Percentiles rank a stretch among this genome's conserved stretches.
phyloP scores from a whole-genome alignment of 2,113 vertebrate genomes.

The Ageneiosus marmoratus region DNA sequence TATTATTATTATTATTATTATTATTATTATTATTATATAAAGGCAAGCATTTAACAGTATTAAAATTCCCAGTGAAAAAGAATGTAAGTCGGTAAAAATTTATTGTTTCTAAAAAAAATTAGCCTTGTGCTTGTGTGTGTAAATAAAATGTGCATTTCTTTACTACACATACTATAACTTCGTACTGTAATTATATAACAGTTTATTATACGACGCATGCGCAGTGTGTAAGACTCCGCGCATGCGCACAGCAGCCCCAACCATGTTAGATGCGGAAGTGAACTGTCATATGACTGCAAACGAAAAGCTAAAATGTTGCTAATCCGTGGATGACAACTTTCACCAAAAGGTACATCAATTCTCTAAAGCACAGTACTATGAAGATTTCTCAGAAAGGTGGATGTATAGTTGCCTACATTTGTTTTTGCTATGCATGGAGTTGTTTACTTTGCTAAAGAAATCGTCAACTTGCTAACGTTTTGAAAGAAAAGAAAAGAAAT shows the following conservation, averaged over 20 bases:
- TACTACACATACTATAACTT: too few species aligned
- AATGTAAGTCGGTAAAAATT: too few species aligned
- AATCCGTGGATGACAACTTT: conserved; percentile 55
- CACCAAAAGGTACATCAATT: conserved; percentile 51
- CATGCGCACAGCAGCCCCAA: background rate
- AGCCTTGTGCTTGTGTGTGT: too few species aligned
- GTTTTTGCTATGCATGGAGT: background rate
- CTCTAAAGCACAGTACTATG: conserved; percentile 41
- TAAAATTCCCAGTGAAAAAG: too few species aligned
- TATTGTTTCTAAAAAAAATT: too few species aligned
- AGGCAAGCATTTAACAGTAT: too few species aligned
- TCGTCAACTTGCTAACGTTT: conserved; percentile 5
- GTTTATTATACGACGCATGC: background rate
- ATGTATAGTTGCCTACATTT: background rate
- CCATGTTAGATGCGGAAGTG: conserved; percentile 62
- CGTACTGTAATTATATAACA: background rate
- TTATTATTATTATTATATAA: too few species aligned
- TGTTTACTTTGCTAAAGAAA: background rate
- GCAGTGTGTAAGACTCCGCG: background rate
- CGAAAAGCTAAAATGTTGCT: conserved; percentile 53
- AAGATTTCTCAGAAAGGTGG: background rate
- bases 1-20: too few species aligned
- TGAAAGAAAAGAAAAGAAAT: background rate
- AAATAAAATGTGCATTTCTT: too few species aligned
- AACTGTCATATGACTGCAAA: conserved; percentile 68